Percentiles rank a stretch among this genome's conserved stretches.
Evolutionary conservation across 1,140 invertebrate species (phyloP).

Genomic region (Zelostemma sp.): DNA sequence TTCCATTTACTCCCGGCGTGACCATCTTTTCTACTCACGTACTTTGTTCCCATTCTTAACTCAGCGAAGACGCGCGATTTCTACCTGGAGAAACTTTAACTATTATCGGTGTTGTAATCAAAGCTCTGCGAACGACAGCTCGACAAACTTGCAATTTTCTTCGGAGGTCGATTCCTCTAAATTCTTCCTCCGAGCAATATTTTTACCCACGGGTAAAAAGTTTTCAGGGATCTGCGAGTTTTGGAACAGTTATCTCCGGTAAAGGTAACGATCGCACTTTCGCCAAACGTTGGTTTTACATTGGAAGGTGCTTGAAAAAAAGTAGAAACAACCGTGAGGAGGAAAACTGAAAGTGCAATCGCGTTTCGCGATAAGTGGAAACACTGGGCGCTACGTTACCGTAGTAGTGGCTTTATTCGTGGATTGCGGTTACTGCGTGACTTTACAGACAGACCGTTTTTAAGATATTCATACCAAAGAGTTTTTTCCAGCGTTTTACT

Average conservation of each 20-base stretch:
- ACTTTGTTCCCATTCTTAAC: conserved; percentile 33
- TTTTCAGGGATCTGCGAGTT: conserved; percentile 32
- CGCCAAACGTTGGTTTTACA: neutral
- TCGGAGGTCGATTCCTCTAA: conserved; percentile 11
- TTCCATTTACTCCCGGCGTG: conserved; percentile 5
- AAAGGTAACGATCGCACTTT: conserved; percentile 5
- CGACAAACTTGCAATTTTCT: conserved; percentile 39
- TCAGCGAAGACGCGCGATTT: conserved; percentile 24
- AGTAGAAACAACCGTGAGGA: too few relatives aligned
- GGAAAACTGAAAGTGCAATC: too few relatives aligned
- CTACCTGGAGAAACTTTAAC: conserved; percentile 48
- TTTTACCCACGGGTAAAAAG: conserved; percentile 13
- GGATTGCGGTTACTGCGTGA: too few relatives aligned
- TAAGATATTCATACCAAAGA: too few relatives aligned
- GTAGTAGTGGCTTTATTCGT: too few relatives aligned
- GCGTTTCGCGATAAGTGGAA: too few relatives aligned
- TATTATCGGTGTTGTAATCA: conserved; percentile 56
- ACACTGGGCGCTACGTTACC: too few relatives aligned
- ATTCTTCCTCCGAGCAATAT: conserved; percentile 21
- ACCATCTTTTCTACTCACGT: conserved; percentile 23
- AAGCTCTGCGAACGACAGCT: conserved; percentile 31
- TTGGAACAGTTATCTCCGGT: conserved; percentile 30
- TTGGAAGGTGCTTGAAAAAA: too few relatives aligned
- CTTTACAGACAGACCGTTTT: too few relatives aligned
- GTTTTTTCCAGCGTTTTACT: too few relatives aligned